These are phyloP conservation scores for Limnodromus scolopaceus DNA, from an alignment of 2,797 vertebrate species.

Conservation along the genomic window DNA sequence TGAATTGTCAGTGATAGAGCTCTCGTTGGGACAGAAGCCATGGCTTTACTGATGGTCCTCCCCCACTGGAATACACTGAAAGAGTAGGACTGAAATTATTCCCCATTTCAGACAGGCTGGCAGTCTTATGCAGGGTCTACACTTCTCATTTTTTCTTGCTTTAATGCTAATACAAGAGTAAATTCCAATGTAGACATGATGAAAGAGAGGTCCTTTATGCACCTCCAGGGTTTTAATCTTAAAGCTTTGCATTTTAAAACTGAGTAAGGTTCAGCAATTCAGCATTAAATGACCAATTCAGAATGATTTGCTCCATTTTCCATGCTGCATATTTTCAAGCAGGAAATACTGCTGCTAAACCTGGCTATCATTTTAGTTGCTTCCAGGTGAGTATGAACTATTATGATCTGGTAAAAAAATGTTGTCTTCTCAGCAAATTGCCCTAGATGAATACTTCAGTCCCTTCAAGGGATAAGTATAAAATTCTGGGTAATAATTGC, in stretches of 20 bases:
- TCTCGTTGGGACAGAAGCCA: not conserved
- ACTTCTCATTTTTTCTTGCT: constrained; percentile 2
- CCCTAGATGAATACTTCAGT: not conserved
- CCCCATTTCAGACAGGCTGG: not conserved
- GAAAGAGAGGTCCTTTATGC: not conserved
- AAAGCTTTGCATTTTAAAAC: not conserved
- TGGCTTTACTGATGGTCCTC: not conserved
- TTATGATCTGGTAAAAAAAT: not conserved
- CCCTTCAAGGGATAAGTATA: not conserved
- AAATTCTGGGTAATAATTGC: not conserved
- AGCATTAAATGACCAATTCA: not conserved
- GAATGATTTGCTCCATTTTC: not conserved
- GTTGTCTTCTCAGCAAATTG: not conserved
- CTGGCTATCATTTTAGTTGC: not conserved
- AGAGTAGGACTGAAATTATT: not conserved
- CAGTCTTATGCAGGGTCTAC: not conserved
- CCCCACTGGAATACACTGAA: not conserved
- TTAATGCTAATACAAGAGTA: constrained; percentile 12
- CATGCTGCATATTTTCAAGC: not conserved
- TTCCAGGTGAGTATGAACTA: not conserved
- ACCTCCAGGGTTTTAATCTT: not conserved
- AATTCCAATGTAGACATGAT: not conserved
- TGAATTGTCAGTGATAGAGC: not conserved
- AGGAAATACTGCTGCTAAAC: not conserved
- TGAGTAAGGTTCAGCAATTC: not conserved